Conservation (phyloP, 2,113 vertebrate genomes). For the Mesoclemmys tuberculata region DNA sequence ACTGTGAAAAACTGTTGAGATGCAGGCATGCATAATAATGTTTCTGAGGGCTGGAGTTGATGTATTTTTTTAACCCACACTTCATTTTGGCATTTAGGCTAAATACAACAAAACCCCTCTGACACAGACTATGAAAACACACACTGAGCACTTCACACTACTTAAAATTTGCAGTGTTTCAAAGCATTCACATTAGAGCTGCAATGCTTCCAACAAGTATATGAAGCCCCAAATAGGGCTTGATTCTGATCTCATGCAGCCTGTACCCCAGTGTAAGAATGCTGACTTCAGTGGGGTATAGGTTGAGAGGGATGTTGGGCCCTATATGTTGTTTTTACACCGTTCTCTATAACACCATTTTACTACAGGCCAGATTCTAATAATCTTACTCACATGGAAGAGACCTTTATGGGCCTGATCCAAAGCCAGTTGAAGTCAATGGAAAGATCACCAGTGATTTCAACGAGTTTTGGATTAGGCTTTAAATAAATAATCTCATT, state of each 20-base stretch:
- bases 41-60: constrained; percentile 28
- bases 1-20: constrained; percentile 65
- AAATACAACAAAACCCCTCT: constrained; percentile 24
- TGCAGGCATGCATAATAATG: constrained; percentile 60
- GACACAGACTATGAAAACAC: constrained; percentile 14
- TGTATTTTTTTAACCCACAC: constrained; percentile 67
- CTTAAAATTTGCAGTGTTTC: neutral
- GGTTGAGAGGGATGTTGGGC: neutral
- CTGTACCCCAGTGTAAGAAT: neutral
- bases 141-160: neutral
- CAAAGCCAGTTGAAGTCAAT: neutral
- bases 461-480: neutral
- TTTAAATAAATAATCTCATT: neutral
- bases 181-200: neutral
- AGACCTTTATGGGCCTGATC: neutral
- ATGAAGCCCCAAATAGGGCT: neutral
- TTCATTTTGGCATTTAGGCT: constrained; percentile 59
- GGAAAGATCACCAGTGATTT: neutral
- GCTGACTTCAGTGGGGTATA: neutral
- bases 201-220: neutral
- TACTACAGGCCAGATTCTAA: neutral
- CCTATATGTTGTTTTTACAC: neutral
- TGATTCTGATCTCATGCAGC: neutral
- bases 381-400: neutral
- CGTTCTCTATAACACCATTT: neutral